These are phyloP conservation scores for Dicentrarchus labrax DNA, from an alignment of 2,113 vertebrate species.

Conservation along the genomic window DNA sequence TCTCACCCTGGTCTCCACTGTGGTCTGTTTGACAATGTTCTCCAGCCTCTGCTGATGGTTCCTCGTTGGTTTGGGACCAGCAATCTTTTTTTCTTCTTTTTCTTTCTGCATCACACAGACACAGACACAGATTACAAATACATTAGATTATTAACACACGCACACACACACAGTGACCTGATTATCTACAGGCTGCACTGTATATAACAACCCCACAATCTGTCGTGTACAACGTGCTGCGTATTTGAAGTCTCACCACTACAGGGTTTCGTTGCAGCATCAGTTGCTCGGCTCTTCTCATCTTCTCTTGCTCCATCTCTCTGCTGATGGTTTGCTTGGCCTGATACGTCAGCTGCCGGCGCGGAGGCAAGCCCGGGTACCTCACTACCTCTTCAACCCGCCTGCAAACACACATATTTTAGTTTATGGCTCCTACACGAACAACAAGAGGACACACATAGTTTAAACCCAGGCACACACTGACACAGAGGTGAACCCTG, in stretches of 20 bases:
- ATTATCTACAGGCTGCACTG: background rate
- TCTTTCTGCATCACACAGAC: slow-evolving; percentile 42
- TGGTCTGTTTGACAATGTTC: slow-evolving; percentile 84
- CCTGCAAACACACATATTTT: slow-evolving; percentile 73
- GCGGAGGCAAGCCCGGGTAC: slow-evolving; percentile 89
- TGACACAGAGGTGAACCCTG: slow-evolving; percentile 22
- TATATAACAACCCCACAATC: background rate
- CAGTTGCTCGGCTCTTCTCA: slow-evolving; percentile 89
- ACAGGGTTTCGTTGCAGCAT: slow-evolving; percentile 75
- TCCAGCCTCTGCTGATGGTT: slow-evolving; percentile 90
- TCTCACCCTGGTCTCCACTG: slow-evolving; percentile 88
- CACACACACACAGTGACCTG: background rate
- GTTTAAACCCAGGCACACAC: background rate
- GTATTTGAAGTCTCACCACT: slow-evolving; percentile 72
- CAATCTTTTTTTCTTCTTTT: slow-evolving; percentile 46
- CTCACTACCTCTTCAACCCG: slow-evolving; percentile 91
- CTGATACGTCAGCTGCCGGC: slow-evolving; percentile 93
- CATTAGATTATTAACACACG: slow-evolving; percentile 3
- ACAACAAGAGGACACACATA: background rate
- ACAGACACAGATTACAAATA: slow-evolving; percentile 26
- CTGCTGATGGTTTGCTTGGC: slow-evolving; percentile 95
- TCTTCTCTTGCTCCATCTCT: slow-evolving; percentile 95
- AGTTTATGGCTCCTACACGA: background rate
- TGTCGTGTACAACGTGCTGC: background rate
- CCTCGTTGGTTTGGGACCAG: slow-evolving; percentile 44